Evolutionary conservation across 1,140 invertebrate genomes (phyloP).

Genomic region (Mycetomoellerius zeteki): DNA sequence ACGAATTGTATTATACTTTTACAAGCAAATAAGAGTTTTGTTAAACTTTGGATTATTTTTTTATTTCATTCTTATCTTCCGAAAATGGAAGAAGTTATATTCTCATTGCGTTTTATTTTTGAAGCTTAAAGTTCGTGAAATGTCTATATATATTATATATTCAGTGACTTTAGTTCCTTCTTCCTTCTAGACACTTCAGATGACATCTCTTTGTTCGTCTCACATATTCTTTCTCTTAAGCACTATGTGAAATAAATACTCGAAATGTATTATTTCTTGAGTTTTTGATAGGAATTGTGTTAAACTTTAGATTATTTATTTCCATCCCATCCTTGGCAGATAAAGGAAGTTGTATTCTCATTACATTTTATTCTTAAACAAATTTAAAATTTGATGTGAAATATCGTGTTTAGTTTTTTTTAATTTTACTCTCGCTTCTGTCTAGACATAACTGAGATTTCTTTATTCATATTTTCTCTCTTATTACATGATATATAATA

Average conservation of each 20-base stretch:
- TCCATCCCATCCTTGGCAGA: background rate
- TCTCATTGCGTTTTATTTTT: slow-evolving; percentile 9
- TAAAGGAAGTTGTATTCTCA: background rate
- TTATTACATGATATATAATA: background rate
- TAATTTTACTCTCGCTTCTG: background rate
- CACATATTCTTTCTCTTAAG: background rate
- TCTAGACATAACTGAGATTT: background rate
- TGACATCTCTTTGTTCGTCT: background rate
- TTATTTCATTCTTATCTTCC: background rate
- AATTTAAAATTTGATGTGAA: slow-evolving; percentile 4
- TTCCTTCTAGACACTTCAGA: background rate
- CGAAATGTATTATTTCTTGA: background rate
- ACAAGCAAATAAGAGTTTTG: background rate
- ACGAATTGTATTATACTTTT: background rate
- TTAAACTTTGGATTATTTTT: background rate
- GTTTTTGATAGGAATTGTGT: background rate
- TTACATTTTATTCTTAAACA: slow-evolving; percentile 3
- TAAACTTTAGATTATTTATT: background rate
- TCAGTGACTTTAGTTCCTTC: background rate
- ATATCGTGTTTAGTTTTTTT: slow-evolving; percentile 3
- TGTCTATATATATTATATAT: slow-evolving; percentile 1
- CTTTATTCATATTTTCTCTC: background rate
- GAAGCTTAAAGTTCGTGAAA: background rate
- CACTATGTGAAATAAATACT: background rate
- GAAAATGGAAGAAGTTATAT: background rate